These are phyloP conservation scores for Chaetogeoica ovagalla DNA, from an alignment of 2,888 invertebrate species.

Conservation along the genomic window DNA sequence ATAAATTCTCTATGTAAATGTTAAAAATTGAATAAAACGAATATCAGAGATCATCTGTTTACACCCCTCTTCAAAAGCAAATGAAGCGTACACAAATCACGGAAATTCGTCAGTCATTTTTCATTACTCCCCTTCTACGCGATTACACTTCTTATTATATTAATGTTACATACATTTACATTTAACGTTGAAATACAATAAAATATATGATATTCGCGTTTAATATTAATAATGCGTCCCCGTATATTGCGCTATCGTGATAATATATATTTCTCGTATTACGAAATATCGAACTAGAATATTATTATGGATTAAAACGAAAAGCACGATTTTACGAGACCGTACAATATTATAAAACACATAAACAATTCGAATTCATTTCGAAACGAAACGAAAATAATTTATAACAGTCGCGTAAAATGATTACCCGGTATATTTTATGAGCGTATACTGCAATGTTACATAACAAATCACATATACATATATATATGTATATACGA, in stretches of 20 bases:
- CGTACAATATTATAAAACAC: no score
- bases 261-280: constrained; percentile 2
- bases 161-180: constrained; percentile 25
- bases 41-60: constrained; percentile 1
- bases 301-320: no score
- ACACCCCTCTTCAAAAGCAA: constrained; percentile 35
- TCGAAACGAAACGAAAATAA: no score
- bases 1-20: neutral
- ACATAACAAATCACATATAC: no score
- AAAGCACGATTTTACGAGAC: no score
- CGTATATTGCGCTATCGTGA: neutral
- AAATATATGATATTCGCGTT: constrained; percentile 11
- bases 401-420: no score
- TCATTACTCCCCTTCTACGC: constrained; percentile 40
- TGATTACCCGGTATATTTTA: no score
- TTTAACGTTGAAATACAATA: constrained; percentile 21
- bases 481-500: no score
- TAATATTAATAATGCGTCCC: constrained; percentile 25
- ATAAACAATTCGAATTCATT: no score
- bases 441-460: no score
- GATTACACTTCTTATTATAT: constrained; percentile 25
- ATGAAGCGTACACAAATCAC: constrained; percentile 36
- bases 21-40: constrained; percentile 10
- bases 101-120: constrained; percentile 43
- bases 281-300: neutral